Conservation (phyloP, 1,140 invertebrate species). For the Coboldia fuscipes region DNA sequence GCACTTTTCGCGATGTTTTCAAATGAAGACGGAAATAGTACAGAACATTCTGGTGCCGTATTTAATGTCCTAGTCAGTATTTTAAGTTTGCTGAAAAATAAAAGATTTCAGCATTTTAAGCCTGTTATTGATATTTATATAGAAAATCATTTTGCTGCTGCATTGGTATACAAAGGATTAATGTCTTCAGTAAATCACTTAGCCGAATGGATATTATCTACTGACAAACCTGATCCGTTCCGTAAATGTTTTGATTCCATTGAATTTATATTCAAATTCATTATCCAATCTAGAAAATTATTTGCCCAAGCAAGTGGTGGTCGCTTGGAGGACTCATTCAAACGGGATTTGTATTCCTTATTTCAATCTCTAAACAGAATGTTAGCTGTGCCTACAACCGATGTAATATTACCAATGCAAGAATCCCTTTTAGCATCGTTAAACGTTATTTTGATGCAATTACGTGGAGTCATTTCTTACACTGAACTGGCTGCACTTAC, state of each 20-base stretch:
- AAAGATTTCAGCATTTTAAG: slow-evolving; percentile 87
- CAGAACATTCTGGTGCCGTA: slow-evolving; percentile 36
- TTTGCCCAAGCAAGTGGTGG: slow-evolving; percentile 75
- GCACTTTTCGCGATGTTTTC: slow-evolving; percentile 87
- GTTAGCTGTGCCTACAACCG: slow-evolving; percentile 41
- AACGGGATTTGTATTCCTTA: slow-evolving; percentile 48
- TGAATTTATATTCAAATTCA: slow-evolving; percentile 89
- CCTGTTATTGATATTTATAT: slow-evolving; percentile 93
- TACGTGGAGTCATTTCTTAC: slow-evolving; percentile 35
- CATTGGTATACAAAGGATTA: slow-evolving; percentile 82
- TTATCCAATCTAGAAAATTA: slow-evolving; percentile 74
- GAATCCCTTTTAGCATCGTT: slow-evolving; percentile 25
- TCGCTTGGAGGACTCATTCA: slow-evolving; percentile 70
- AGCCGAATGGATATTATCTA: slow-evolving; percentile 64
- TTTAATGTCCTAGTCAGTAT: slow-evolving; percentile 66
- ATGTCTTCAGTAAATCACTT: slow-evolving; percentile 77
- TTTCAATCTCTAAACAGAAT: slow-evolving; percentile 56
- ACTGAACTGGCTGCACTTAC: slow-evolving; percentile 45
- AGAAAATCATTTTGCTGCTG: slow-evolving; percentile 83
- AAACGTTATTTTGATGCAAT: slow-evolving; percentile 32
- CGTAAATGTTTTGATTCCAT: slow-evolving; percentile 77
- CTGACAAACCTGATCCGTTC: slow-evolving; percentile 70
- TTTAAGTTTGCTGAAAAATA: slow-evolving; percentile 75
- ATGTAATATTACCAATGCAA: slow-evolving; percentile 56
- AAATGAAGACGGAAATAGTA: slow-evolving; percentile 76